Evolutionary conservation across 2,113 vertebrate species (phyloP).

Genomic region (Trochalopteron elliotii): DNA sequence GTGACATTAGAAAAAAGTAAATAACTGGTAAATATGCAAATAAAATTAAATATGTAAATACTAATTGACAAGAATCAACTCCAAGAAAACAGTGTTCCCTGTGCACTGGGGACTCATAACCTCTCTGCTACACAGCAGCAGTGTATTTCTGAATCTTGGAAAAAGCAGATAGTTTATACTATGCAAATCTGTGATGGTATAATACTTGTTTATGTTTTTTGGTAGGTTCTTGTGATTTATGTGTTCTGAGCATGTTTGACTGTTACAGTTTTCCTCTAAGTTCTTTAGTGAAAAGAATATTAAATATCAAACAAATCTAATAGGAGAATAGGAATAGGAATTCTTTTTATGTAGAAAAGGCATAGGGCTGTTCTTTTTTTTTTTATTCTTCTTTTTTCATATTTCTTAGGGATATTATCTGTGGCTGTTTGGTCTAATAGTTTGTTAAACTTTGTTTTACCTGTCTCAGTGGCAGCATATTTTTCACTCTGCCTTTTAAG

Average conservation of each 20-base stretch:
- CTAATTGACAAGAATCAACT: not conserved
- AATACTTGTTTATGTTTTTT: not conserved
- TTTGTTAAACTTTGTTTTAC: not conserved
- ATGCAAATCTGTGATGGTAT: not conserved
- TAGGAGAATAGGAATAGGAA: not conserved
- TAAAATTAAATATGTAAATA: not conserved
- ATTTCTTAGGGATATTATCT: not conserved
- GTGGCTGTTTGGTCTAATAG: not conserved
- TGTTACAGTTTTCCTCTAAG: not conserved
- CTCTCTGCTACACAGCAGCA: not conserved
- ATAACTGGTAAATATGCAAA: not conserved
- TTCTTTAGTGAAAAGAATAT: not conserved
- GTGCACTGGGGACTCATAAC: not conserved
- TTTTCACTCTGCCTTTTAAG: not conserved
- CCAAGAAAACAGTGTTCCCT: not conserved
- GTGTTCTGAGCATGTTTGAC: not conserved
- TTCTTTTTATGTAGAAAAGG: not conserved
- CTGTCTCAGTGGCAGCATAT: not conserved
- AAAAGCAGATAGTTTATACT: not conserved
- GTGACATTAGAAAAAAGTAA: not conserved
- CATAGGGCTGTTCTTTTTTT: not conserved
- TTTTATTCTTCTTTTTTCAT: rapidly evolving
- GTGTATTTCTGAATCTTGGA: not conserved
- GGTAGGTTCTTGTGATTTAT: not conserved
- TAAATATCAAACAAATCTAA: not conserved